Conservation (phyloP, 1,140 invertebrate species). For the Aricia agestis region DNA sequence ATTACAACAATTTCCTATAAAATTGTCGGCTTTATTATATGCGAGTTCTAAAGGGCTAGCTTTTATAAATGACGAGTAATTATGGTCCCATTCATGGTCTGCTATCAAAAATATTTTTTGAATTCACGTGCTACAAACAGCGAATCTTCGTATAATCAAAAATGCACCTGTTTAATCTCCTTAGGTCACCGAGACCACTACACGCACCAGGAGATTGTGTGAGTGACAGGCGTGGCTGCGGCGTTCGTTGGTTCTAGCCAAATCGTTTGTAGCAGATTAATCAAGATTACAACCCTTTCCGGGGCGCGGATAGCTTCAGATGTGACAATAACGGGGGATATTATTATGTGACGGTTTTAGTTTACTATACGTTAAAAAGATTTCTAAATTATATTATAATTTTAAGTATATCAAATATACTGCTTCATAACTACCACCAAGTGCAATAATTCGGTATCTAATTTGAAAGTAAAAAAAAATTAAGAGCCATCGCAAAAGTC, state of each 20-base stretch:
- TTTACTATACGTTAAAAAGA: constrained; percentile 9
- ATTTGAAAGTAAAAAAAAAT: no score
- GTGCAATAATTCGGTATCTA: no score
- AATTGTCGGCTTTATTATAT: not conserved
- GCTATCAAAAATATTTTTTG: no score
- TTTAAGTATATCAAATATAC: no score
- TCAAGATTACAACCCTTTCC: constrained; percentile 63
- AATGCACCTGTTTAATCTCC: not conserved
- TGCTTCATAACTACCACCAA: no score
- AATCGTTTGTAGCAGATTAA: constrained; percentile 67
- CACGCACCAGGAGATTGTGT: not conserved
- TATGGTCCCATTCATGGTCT: no score
- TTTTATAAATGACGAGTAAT: no score
- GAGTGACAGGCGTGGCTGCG: constrained; percentile 10
- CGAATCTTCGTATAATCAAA: not conserved
- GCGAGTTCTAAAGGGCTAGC: not conserved
- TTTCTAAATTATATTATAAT: no score
- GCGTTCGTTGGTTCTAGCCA: constrained; percentile 7
- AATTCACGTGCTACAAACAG: no score
- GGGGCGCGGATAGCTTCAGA: constrained; percentile 53
- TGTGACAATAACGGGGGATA: constrained; percentile 56
- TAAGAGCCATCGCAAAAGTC: not conserved
- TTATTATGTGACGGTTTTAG: constrained; percentile 27
- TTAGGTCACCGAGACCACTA: not conserved
- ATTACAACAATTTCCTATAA: constrained; percentile 1